Base-by-base conservation (phyloP, 2,888 invertebrate genomes). In the Drosophila ustulata region DNA sequence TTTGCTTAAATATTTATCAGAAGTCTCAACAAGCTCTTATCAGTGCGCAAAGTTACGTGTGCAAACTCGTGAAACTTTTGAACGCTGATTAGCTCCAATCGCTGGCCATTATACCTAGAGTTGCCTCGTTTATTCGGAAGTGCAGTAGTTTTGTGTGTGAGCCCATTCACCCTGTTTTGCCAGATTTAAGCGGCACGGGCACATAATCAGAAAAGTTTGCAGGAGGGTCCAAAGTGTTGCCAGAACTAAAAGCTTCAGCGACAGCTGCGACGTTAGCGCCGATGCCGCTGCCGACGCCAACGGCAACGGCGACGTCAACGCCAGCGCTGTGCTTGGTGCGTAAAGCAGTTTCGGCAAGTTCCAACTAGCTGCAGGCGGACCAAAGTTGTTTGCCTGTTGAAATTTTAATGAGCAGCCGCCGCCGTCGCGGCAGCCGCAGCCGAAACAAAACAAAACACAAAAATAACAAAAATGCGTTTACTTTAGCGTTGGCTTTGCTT, bases 341-440 rank as follows among this genome's bases (percentile, higher is more conserved):
- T 68, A 61, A 77, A 76, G 67, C 77, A 80, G 77, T 78, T 78
- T 75, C 51, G 56, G 46, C 71, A 68, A 79, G 71, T 78, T 78
- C 71, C 37, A 78, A 71, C 72, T 72, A 68, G 81, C 67, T 63
- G 72, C 79, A 61, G 62, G 75, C 80, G 34, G 47, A 45, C 61
- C 34, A 59, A 66, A 37, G 25, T 68, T 62, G 62, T 47, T 77
- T 43, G 69, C 7, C 52, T 59, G 61, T 64, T 82, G 71, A 68
- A 75, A 79, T 75, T 79, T 80, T 79, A 79, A 80, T 79, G 82
- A 79, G 61, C 66, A 75, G 56, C 58, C 53, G 32, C 37, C 37
- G 37, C 32, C 9, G 32, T 3, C 32, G 32, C 18, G 7, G 30
- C 6, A 5, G 30, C 25, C 18, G 37, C 6, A 5, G 30, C 25